Evolutionary conservation across 2,888 invertebrate genomes (phyloP).

Genomic region (Coenonympha glycerion): DNA sequence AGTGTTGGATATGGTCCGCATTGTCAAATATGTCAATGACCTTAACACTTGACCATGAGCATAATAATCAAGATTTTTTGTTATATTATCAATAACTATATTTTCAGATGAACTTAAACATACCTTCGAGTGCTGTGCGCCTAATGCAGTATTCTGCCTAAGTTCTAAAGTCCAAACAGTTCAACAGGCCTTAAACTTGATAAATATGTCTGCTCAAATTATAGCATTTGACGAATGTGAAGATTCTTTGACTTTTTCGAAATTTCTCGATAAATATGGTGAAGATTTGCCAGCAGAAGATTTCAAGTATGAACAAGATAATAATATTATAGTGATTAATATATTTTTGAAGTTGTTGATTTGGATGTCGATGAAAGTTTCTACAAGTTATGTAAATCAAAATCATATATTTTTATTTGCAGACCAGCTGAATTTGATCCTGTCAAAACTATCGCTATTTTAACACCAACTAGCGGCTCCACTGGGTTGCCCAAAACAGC

Average conservation of each 20-base stretch:
- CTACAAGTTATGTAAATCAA: too few relatives aligned
- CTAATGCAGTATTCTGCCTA: conserved; percentile 55
- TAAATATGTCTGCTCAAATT: conserved; percentile 39
- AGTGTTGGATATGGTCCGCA: too few relatives aligned
- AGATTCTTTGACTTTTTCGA: conserved; percentile 38
- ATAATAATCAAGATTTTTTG: too few relatives aligned
- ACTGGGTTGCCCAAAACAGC: conserved; percentile 54
- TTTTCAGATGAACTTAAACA: conserved; percentile 45
- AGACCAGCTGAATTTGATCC: conserved; percentile 50
- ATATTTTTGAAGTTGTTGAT: too few relatives aligned
- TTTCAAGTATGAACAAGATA: conserved; percentile 48
- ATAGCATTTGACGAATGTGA: conserved; percentile 50
- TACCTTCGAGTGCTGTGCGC: conserved; percentile 39
- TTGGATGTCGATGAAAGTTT: too few relatives aligned
- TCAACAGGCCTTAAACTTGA: conserved; percentile 38
- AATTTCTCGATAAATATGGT: conserved; percentile 42
- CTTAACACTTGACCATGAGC: too few relatives aligned
- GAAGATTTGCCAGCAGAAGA: conserved; percentile 37
- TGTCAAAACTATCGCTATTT: conserved; percentile 38
- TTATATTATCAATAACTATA: not conserved
- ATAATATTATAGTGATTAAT: too few relatives aligned
- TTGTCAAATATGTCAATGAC: too few relatives aligned
- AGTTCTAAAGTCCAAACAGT: conserved; percentile 44
- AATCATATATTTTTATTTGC: too few relatives aligned
- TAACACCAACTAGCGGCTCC: conserved; percentile 55